Evolutionary conservation across 37 sponge, comb jelly and placozoan genomes (phyloP), one percentile per base, ranked within the genome.

Genomic region (Corticium candelabrum): DNA sequence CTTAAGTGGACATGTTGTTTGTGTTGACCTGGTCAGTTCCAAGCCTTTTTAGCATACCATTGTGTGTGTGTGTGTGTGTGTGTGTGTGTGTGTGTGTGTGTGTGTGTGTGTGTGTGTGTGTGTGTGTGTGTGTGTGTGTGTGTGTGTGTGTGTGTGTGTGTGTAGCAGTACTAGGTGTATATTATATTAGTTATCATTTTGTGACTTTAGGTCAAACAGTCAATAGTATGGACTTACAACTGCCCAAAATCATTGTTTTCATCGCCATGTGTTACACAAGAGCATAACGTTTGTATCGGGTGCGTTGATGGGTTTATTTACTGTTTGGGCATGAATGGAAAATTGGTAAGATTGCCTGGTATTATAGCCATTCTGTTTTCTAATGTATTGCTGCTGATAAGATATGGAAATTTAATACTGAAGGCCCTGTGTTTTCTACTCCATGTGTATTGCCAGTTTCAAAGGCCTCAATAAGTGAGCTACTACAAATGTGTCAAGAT

Each of bases 211-310:
- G 37, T 80, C 32, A 37, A 40, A 0, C 75, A 90, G 78, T 81
- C 79, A 36, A 79, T 91, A 1, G 3, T 40, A 43, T 94, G 95
- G 95, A 70, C 38, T 3, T 69, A 41, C 34, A 3, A 34, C 7
- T 80, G 84, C 31, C 72, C 86, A 0, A 86, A 79, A 37, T 83
- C 92, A 0, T 35, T 91, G 27, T 91, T 94, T 67, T 83, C 89
- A 33, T 88, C 92, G 0, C 87, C 87, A 29, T 2, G n/a, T 72
- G 3, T 56, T 81, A 29, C 67, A 90, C 15, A 29, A 15, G 29
- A 35, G 15, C 74, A 27, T 11, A 27, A n/a, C 62, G 62, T 50
- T 50, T 50, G 62, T 21, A 50, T 50, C 21, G 62, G 62, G 11
- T 50, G 15, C 11, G 21, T 21, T 11, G 62, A 50, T 50, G 62